phyloP scores from a whole-genome alignment of 2,797 vertebrate species.

The Enoplosus armatus region DNA sequence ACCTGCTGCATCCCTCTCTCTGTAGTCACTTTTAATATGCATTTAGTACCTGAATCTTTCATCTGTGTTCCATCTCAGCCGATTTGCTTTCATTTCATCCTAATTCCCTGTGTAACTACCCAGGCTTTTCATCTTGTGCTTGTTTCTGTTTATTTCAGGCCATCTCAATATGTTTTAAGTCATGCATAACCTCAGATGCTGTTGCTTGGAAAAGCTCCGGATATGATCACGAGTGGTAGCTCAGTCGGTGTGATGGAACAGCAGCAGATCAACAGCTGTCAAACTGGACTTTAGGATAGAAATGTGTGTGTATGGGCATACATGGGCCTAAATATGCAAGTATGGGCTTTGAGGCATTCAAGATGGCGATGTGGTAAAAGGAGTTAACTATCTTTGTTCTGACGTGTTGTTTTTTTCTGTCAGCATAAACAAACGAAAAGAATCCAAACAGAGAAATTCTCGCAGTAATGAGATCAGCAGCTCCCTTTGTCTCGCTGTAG shows the following conservation, averaged over 20 bases:
- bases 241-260: neutral
- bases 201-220: slow-evolving; percentile 11
- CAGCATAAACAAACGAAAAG: neutral
- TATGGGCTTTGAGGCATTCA: slow-evolving; percentile 8
- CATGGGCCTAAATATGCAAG: neutral
- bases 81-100: slow-evolving; percentile 23
- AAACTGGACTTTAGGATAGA: neutral
- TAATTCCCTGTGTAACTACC: neutral
- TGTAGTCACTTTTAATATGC: slow-evolving; percentile 9
- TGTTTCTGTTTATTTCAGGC: slow-evolving; percentile 5
- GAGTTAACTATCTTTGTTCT: neutral
- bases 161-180: slow-evolving; percentile 1
- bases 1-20: slow-evolving; percentile 5
- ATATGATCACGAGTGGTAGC: neutral
- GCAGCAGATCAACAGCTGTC: slow-evolving; percentile 21
- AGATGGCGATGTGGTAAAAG: neutral
- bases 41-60: slow-evolving; percentile 12
- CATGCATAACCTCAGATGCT: neutral
- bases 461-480: neutral
- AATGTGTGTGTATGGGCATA: neutral
- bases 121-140: neutral
- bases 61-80: neutral
- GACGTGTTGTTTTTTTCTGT: neutral
- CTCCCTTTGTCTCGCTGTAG: neutral
- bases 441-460: neutral